A percentile compares a stretch with the other conserved stretches of the same genome.
Evolutionary conservation across 2,888 invertebrate species (phyloP).

Genomic region (Tipula unca): DNA sequence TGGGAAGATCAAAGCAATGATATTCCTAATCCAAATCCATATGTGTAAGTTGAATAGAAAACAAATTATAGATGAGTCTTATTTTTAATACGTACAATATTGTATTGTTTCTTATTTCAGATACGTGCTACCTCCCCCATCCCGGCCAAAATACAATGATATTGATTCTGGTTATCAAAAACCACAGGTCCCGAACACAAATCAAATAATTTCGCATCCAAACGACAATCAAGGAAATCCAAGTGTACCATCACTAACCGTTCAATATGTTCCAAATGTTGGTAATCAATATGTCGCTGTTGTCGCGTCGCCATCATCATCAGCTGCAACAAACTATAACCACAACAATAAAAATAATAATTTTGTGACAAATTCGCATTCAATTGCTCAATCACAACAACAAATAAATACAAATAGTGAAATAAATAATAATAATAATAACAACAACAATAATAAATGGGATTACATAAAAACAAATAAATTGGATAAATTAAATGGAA

Average conservation of each 20-base stretch:
- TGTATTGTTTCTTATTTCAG: conserved; percentile 28
- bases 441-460: conserved; percentile 23
- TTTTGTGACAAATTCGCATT: conserved; percentile 14
- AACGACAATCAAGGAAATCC: conserved; percentile 19
- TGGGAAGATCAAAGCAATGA: conserved; percentile 52
- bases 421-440: background rate
- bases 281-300: conserved; percentile 39
- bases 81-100: background rate
- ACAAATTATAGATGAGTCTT: background rate
- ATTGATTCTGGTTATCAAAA: background rate
- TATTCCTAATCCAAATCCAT: conserved; percentile 51
- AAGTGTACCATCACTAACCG: conserved; percentile 32
- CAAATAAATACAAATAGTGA: background rate
- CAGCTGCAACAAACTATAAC: background rate
- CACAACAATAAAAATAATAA: conserved; percentile 18
- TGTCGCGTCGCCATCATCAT: conserved; percentile 27
- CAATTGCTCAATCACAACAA: conserved; percentile 25
- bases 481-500: conserved; percentile 38
- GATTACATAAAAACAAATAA: conserved; percentile 25
- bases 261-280: conserved; percentile 38
- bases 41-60: conserved; percentile 43
- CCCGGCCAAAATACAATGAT: conserved; percentile 33
- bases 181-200: conserved; percentile 31
- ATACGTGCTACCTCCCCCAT: conserved; percentile 40
- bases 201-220: conserved; percentile 30